These are phyloP conservation scores for Scytalopus superciliaris DNA, from an alignment of 2,113 vertebrate species.

Conservation along the genomic window DNA sequence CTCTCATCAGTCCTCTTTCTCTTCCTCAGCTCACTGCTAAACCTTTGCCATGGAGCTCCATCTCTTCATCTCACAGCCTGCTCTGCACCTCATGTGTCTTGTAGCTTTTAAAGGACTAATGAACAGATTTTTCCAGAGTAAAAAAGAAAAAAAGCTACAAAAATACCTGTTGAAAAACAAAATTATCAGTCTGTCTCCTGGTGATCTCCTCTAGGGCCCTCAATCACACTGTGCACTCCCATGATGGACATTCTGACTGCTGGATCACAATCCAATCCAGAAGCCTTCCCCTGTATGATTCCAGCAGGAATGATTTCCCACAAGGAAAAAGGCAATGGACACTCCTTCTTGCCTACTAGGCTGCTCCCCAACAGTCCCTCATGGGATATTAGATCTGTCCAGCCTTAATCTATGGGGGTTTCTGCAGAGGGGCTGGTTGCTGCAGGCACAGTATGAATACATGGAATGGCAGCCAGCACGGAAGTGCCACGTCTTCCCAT, in stretches of 20 bases:
- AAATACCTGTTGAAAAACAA: background rate
- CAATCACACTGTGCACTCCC: background rate
- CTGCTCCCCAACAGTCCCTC: background rate
- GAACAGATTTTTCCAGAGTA: background rate
- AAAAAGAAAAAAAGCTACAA: background rate
- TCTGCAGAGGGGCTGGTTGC: background rate
- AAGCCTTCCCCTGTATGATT: background rate
- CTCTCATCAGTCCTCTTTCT: background rate
- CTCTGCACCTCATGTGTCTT: background rate
- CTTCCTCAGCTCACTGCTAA: conserved; percentile 24
- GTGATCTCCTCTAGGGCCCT: background rate
- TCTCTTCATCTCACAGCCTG: background rate
- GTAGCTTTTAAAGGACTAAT: background rate
- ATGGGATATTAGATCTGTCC: background rate
- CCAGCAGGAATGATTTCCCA: too few species aligned
- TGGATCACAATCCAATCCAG: background rate
- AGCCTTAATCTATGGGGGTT: background rate
- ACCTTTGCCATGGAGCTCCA: background rate
- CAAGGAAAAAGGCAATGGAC: background rate
- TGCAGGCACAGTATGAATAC: background rate
- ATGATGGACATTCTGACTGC: background rate
- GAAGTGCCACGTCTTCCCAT: rapidly evolving
- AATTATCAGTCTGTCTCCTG: background rate
- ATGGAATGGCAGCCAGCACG: background rate
- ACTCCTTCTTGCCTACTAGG: background rate